Percentiles rank a stretch among this genome's conserved stretches.
Conservation (phyloP, 2,888 invertebrate species). For the Drosophila percnosoma region DNA sequence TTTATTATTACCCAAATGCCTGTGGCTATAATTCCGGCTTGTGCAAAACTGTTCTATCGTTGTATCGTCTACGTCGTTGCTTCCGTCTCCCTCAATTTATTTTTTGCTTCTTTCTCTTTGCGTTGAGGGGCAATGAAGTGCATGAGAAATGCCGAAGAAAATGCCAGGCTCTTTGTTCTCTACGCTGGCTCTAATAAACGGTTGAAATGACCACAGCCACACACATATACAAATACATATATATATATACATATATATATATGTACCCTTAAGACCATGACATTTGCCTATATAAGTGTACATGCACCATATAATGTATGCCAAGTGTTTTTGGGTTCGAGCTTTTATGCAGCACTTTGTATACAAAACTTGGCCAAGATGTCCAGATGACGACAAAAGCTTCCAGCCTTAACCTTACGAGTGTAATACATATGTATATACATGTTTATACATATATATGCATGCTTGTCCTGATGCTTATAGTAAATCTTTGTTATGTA, state of each 20-base stretch:
- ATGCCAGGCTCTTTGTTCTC: conserved; percentile 61
- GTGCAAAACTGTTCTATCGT: conserved; percentile 61
- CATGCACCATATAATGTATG: conserved; percentile 38
- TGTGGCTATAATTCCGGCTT: conserved; percentile 65
- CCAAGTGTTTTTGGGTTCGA: conserved; percentile 51
- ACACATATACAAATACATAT: conserved; percentile 5
- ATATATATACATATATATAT: neutral
- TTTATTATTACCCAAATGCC: conserved; percentile 72
- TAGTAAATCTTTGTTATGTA: conserved; percentile 75
- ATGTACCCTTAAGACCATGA: neutral
- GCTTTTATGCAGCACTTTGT: conserved; percentile 59
- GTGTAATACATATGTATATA: neutral
- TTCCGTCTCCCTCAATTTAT: conserved; percentile 27
- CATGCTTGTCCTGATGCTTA: conserved; percentile 56
- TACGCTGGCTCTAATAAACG: conserved; percentile 59
- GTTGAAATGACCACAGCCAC: conserved; percentile 52
- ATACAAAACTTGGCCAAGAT: conserved; percentile 42
- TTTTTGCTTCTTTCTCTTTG: conserved; percentile 31
- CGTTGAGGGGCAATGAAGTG: conserved; percentile 67
- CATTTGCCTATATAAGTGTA: conserved; percentile 35
- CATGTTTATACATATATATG: neutral
- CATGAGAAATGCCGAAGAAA: conserved; percentile 73
- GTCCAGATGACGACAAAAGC: conserved; percentile 31
- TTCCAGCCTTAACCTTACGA: conserved; percentile 19
- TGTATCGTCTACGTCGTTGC: conserved; percentile 51